These are phyloP conservation scores for Eristalis tenax DNA, from an alignment of 2,888 invertebrate genomes.

Conservation along the genomic window DNA sequence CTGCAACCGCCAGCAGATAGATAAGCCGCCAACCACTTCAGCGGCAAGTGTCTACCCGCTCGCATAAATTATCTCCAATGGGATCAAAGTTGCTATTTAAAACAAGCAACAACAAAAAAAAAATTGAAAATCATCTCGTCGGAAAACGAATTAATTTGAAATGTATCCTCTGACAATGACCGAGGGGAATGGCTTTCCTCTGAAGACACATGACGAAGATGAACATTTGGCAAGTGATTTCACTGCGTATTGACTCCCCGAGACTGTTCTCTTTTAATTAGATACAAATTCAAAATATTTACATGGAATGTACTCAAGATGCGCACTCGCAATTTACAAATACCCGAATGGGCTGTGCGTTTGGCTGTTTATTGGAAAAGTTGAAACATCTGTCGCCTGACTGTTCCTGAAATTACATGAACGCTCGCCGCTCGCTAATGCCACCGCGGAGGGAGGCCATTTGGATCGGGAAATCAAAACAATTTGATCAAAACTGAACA, in stretches of 20 bases:
- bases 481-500: constrained; percentile 42
- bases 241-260: constrained; percentile 8
- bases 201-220: neutral
- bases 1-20: constrained; percentile 12
- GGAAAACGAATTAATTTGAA: neutral
- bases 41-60: neutral
- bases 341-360: neutral
- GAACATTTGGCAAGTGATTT: neutral
- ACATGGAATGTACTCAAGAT: constrained; percentile 14
- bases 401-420: neutral
- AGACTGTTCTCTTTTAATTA: constrained; percentile 25
- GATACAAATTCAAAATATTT: constrained; percentile 24
- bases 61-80: neutral
- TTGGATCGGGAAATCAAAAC: constrained; percentile 22
- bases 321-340: constrained; percentile 1
- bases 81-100: neutral
- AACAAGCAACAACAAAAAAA: neutral
- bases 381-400: neutral
- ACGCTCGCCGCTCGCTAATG: neutral
- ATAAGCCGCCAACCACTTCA: constrained; percentile 21
- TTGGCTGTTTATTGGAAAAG: neutral
- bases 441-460: neutral
- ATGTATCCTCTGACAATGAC: neutral
- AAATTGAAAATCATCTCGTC: neutral
- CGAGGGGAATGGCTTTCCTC: neutral